Percentiles rank a stretch among this genome's conserved stretches.
These are phyloP conservation scores for Semnornis frantzii DNA, from an alignment of 2,113 vertebrate species.

Conservation along the genomic window DNA sequence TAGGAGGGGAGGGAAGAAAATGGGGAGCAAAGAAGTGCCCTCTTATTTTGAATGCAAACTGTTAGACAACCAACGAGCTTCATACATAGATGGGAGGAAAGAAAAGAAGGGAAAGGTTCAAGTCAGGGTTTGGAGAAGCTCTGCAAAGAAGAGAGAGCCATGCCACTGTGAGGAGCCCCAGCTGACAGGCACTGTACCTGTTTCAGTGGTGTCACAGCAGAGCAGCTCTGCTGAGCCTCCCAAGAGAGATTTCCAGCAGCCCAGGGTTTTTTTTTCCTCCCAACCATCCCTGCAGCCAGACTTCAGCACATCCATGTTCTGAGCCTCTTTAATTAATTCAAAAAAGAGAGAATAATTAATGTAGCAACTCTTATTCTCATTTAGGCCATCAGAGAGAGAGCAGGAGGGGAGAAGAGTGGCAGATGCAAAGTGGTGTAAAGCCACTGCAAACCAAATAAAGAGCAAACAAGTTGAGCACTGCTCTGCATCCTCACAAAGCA, in stretches of 20 bases:
- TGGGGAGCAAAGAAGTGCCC: background rate
- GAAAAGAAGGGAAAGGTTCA: background rate
- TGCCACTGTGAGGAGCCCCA: background rate
- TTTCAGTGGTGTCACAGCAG: accelerated
- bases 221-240: background rate
- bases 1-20: background rate
- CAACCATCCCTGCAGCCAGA: background rate
- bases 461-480: background rate
- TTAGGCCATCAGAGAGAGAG: background rate
- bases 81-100: background rate
- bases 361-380: background rate
- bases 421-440: background rate
- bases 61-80: background rate
- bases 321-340: conserved; percentile 38
- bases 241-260: background rate
- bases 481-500: background rate
- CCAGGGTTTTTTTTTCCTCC: background rate
- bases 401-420: background rate
- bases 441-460: background rate
- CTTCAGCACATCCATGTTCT: background rate
- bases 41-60: background rate
- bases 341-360: conserved; percentile 42
- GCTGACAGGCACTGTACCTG: background rate
- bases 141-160: background rate
- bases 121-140: background rate